These are phyloP conservation scores for Heliothis subflexa DNA, from an alignment of 1,140 invertebrate genomes.

Conservation along the genomic window DNA sequence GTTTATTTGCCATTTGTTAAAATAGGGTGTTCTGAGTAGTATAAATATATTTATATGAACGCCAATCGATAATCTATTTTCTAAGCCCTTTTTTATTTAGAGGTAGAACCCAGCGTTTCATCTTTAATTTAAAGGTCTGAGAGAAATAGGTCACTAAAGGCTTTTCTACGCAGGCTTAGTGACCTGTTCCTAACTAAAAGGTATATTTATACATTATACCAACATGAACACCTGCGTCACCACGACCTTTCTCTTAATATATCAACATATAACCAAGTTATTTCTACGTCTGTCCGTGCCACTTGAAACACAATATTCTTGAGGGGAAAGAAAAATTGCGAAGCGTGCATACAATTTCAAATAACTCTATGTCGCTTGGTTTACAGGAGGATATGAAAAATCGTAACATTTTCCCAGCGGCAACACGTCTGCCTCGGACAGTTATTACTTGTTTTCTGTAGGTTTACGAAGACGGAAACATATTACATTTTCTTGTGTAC, in stretches of 20 bases:
- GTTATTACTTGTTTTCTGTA: slow-evolving; percentile 38
- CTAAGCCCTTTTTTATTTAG: too few species aligned
- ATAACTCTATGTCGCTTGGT: slow-evolving; percentile 16
- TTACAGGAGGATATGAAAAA: slow-evolving; percentile 38
- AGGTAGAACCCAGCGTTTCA: background rate
- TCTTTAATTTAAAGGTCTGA: slow-evolving; percentile 5
- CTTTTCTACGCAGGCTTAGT: slow-evolving; percentile 25
- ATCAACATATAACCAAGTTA: slow-evolving; percentile 8
- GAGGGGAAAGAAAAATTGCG: background rate
- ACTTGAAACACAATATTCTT: slow-evolving; percentile 16
- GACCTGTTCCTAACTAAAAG: slow-evolving; percentile 26
- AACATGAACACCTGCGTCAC: slow-evolving; percentile 2
- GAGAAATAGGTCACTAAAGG: slow-evolving; percentile 23
- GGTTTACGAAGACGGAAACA: slow-evolving; percentile 6
- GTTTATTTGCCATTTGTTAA: background rate
- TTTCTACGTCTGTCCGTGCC: background rate
- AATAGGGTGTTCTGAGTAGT: too few species aligned
- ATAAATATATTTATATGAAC: too few species aligned
- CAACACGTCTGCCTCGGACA: slow-evolving; percentile 16
- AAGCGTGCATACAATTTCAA: slow-evolving; percentile 18
- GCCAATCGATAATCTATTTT: too few species aligned
- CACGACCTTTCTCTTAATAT: slow-evolving; percentile 1
- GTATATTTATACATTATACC: background rate
- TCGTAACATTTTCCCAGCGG: slow-evolving; percentile 15
- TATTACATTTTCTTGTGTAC: slow-evolving; percentile 2